Evolutionary conservation across 2,113 vertebrate genomes (phyloP), one percentile per base, ranked within the genome.

Genomic region (Onychorhynchus coronatus): DNA sequence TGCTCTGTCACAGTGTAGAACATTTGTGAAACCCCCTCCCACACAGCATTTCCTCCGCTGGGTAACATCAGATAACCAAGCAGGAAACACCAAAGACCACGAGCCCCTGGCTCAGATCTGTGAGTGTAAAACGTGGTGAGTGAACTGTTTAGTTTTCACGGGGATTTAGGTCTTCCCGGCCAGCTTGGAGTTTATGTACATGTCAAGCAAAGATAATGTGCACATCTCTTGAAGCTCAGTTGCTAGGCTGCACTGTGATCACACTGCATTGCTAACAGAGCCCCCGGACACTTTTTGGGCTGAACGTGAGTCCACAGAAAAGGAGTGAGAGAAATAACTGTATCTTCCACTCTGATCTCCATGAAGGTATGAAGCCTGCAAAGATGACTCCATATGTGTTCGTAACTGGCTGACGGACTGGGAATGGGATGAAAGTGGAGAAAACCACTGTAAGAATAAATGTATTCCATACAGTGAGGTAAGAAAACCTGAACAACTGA

Each of bases 331-430:
- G 31, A 78, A 94, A 75, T 85, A 91, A 96, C 44, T 86, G 30
- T 91, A 4, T 94, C 55, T 97, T 90, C 59, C 33, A 39, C 30
- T 19, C 55, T 79, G 9, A 88, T 73, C 47, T 85, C 74, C 46
- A 58, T 81, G 66, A 93, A 98, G 98, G 98, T 98, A 97, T 42
- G 95, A 98, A 86, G 98, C 98, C 63, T 98, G 98, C 93, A 97
- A 88, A 73, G 91, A 95, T 62, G 98, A 98, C 76, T 87, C 88
- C 82, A 92, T 18, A 44, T 98, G 98, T 93, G 93, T 85, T 49
- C 85, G 0, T 63, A 98, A 98, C 94, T 98, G 97, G 97, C 56
- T 98, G 76, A 95, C 46, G 0, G 98, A 98, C 91, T 98, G 97
- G 97, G 78, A 93, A 56, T 71, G 91, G 91, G 96, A 98, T 85